These are phyloP conservation scores for Heterodera schachtii DNA, from an alignment of 1,140 invertebrate genomes.

Conservation along the genomic window DNA sequence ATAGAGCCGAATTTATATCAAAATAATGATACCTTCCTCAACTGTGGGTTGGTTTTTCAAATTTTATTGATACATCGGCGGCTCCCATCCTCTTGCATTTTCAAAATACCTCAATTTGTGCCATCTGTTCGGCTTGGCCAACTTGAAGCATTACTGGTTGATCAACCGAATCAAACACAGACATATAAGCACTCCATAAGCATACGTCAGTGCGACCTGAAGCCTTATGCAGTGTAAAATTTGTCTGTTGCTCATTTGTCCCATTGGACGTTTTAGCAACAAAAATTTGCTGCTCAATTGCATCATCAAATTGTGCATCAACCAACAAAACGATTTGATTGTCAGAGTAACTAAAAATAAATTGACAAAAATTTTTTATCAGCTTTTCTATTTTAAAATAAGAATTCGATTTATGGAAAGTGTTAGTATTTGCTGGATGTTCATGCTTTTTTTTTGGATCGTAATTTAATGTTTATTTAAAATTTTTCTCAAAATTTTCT, in stretches of 20 bases:
- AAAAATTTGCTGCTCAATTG: background rate
- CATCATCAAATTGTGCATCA: background rate
- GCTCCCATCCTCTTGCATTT: too few species aligned
- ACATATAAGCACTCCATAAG: background rate
- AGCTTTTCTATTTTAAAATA: too few species aligned
- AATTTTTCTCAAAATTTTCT: too few species aligned
- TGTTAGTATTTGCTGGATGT: too few species aligned
- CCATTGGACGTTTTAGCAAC: background rate
- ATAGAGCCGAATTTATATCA: too few species aligned
- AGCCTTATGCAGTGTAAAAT: background rate
- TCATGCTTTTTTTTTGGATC: too few species aligned
- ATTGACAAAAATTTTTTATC: background rate
- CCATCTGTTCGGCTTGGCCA: background rate
- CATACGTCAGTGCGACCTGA: background rate
- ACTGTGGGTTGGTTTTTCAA: too few species aligned
- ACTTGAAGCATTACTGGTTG: background rate
- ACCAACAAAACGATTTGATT: slow-evolving; percentile 1
- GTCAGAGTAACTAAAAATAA: background rate
- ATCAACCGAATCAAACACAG: background rate
- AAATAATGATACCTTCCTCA: too few species aligned
- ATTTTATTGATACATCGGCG: too few species aligned
- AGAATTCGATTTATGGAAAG: too few species aligned
- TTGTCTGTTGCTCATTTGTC: background rate
- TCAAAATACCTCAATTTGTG: too few species aligned
- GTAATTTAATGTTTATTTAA: too few species aligned